These are phyloP conservation scores for Sinocyclocheilus anophthalmus DNA, from an alignment of 2,113 vertebrate species.

Conservation along the genomic window DNA sequence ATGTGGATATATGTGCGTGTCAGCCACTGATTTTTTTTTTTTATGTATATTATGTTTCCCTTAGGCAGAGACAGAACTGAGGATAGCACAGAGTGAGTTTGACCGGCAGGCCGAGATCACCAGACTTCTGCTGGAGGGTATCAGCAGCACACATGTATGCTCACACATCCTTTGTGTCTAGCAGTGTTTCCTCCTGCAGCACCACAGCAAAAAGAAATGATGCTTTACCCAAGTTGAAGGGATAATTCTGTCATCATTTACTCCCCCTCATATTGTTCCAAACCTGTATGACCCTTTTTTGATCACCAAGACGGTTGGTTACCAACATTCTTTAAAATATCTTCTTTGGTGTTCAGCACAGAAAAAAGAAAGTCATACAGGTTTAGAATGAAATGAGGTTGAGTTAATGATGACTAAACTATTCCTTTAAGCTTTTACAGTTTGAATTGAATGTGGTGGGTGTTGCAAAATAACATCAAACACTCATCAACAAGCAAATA, in stretches of 20 bases:
- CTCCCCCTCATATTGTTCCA: not conserved
- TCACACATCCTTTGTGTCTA: not conserved
- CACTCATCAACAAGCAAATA: too few relatives aligned
- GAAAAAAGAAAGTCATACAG: too few relatives aligned
- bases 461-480: too few relatives aligned
- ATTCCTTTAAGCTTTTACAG: too few relatives aligned
- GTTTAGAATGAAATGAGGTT: too few relatives aligned
- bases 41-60: constrained; percentile 42
- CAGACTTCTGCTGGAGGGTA: constrained; percentile 83
- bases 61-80: constrained; percentile 92
- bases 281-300: too few relatives aligned
- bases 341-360: too few relatives aligned
- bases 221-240: not conserved
- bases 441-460: too few relatives aligned
- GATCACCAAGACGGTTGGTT: too few relatives aligned
- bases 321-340: too few relatives aligned
- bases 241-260: not conserved
- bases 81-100: constrained; percentile 90
- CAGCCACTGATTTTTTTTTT: not conserved
- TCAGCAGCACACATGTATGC: constrained; percentile 89
- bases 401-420: too few relatives aligned
- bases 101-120: constrained; percentile 91
- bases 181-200: not conserved
- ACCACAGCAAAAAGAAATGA: not conserved
- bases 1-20: not conserved